Base-by-base conservation (phyloP, 1,140 invertebrate genomes). In the Medauroidea extradentata region DNA sequence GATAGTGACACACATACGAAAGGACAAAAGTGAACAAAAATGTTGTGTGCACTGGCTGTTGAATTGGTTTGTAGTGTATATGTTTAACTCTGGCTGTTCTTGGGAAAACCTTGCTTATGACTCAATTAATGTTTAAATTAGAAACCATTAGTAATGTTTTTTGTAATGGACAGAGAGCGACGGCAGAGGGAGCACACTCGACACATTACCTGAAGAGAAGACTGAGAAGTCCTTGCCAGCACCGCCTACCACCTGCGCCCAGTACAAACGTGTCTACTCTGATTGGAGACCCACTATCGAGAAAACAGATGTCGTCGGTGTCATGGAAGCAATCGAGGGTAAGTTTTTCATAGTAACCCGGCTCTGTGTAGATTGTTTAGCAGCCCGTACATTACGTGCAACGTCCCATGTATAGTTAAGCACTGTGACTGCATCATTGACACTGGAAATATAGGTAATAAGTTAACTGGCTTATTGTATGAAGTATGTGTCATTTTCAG, bases 321-420 rank as follows among this genome's bases (percentile, higher is more conserved):
- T 89, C 23, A 87, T 94, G 79, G 90, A 94, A 78, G 85, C 89
- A 27, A 90, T 94, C 56, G 91, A 93, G 81, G 87, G 89, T 89
- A 73, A 58, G 23, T 34, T 29, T 9, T 53, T 48, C 25, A 57
- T 34, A 11, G 29, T 11, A 7, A 11, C 29, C 18, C 25, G 42
- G 34, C 24, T 24, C 27, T 57, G 7, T 34, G 57, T 7, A n/a
- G n/a, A n/a, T n/a, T n/a, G n/a, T n/a, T n/a, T n/a, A n/a, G n/a
- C n/a, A n/a, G n/a, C n/a, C n/a, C n/a, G n/a, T n/a, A n/a, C n/a
- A n/a, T n/a, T n/a, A n/a, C n/a, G n/a, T n/a, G n/a, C n/a, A n/a
- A n/a, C n/a, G n/a, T n/a, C n/a, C 50, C 50, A 52, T 21, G 8
- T 8, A 52, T 52, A 13, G 16, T 27, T 29, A 52, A 14, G n/a